A percentile compares a stretch with the other conserved stretches of the same genome.
These are phyloP conservation scores for Pristiophorus japonicus DNA, from an alignment of 2,113 vertebrate genomes.

Conservation along the genomic window DNA sequence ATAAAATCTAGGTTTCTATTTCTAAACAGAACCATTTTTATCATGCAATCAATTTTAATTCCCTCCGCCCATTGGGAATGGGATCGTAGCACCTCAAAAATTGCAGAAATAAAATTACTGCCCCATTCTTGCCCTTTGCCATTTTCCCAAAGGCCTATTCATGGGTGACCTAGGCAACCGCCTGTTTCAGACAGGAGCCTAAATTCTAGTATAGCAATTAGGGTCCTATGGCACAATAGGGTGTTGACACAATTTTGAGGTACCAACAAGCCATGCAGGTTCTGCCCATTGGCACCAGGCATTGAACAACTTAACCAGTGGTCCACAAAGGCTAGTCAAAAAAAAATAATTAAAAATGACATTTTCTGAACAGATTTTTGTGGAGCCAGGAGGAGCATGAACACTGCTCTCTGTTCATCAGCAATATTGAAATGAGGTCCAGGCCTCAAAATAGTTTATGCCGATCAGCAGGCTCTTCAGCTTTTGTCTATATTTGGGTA, in stretches of 20 bases:
- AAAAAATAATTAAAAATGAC: not conserved
- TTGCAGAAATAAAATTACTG: not conserved
- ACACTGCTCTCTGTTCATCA: not conserved
- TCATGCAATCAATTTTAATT: not conserved
- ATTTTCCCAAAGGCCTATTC: not conserved
- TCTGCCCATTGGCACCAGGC: not conserved
- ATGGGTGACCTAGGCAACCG: not conserved
- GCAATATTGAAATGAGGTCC: not conserved
- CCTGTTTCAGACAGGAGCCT: not conserved
- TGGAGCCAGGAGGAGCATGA: not conserved
- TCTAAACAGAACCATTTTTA: not conserved
- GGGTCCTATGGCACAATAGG: not conserved
- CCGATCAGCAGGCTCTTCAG: not conserved
- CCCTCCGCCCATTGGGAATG: too few species aligned
- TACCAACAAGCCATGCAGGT: not conserved
- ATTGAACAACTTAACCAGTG: not conserved
- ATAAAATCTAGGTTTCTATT: not conserved
- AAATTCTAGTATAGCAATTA: not conserved
- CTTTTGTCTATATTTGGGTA: not conserved
- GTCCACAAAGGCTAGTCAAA: not conserved
- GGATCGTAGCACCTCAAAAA: not conserved
- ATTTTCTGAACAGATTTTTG: not conserved
- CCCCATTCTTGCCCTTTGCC: not conserved
- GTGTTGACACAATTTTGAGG: not conserved
- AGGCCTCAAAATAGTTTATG: not conserved